Conservation (phyloP, 2,888 invertebrate genomes). For the Rotaria magnacalcarata region DNA sequence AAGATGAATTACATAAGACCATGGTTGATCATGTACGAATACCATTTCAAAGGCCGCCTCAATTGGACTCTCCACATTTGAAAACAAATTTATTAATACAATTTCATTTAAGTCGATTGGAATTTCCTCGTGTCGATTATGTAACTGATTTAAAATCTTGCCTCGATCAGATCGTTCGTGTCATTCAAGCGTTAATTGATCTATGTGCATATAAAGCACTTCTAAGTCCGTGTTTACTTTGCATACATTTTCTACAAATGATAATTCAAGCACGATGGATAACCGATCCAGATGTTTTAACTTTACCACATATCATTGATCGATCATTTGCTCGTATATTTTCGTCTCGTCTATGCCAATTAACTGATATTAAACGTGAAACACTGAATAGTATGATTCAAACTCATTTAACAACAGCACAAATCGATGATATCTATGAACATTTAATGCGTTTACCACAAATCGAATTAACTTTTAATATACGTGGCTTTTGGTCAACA, state of each 20-base stretch:
- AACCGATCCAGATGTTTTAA: conserved; percentile 64
- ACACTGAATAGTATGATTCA: conserved; percentile 64
- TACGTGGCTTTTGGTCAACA: too few species aligned
- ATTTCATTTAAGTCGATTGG: conserved; percentile 79
- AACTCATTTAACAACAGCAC: conserved; percentile 67
- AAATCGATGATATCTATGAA: conserved; percentile 66
- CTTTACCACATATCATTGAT: conserved; percentile 70
- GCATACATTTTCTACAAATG: conserved; percentile 75
- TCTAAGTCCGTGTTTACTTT: conserved; percentile 73
- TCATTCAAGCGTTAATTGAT: conserved; percentile 92
- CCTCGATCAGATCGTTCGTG: conserved; percentile 87
- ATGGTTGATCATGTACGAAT: conserved; percentile 64
- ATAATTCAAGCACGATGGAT: conserved; percentile 79
- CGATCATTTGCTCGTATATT: conserved; percentile 47
- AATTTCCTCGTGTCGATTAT: conserved; percentile 85
- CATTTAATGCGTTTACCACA: conserved; percentile 31
- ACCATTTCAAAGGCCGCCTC: too few species aligned
- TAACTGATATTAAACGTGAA: conserved; percentile 41
- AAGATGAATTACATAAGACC: conserved; percentile 60
- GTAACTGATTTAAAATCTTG: conserved; percentile 91
- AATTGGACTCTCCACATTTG: conserved; percentile 81
- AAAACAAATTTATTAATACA: conserved; percentile 88
- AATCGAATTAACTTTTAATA: conserved; percentile 2
- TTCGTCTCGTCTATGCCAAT: conserved; percentile 46
- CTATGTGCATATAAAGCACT: conserved; percentile 83